These are phyloP conservation scores for Fragum fragum DNA, from an alignment of 2,888 invertebrate genomes.

Conservation along the genomic window DNA sequence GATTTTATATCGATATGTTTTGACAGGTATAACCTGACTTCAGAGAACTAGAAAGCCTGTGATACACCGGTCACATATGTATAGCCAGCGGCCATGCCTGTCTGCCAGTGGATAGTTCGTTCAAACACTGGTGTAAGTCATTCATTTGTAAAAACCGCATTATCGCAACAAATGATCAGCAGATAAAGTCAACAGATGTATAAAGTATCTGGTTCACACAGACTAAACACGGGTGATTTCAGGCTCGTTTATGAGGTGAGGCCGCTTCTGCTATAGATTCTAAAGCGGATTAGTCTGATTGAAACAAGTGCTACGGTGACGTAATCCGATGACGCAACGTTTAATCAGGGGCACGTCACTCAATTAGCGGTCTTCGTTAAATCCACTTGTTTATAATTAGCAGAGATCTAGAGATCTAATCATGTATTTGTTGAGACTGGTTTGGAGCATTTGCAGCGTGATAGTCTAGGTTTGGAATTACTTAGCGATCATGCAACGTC, in stretches of 20 bases:
- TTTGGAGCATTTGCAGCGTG: not conserved
- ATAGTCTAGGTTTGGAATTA: too few species aligned
- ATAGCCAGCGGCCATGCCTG: constrained; percentile 48
- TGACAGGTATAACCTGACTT: constrained; percentile 30
- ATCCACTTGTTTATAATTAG: constrained; percentile 28
- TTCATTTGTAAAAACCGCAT: constrained; percentile 50
- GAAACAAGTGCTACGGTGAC: constrained; percentile 35
- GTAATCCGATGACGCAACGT: constrained; percentile 15
- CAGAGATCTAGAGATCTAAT: not conserved
- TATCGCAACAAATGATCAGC: constrained; percentile 50
- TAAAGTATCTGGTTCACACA: constrained; percentile 51
- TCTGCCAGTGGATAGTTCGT: constrained; percentile 19
- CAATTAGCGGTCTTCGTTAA: constrained; percentile 32
- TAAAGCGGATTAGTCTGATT: constrained; percentile 44
- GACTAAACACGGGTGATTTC: constrained; percentile 51
- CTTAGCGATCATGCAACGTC: too few species aligned
- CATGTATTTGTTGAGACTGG: constrained; percentile 14
- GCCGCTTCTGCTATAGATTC: constrained; percentile 39
- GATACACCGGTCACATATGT: constrained; percentile 50
- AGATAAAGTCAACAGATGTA: constrained; percentile 62
- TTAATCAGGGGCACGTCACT: constrained; percentile 26
- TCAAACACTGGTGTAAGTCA: constrained; percentile 35
- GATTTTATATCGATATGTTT: constrained; percentile 33
- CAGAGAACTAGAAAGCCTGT: not conserved
- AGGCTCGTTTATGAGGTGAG: constrained; percentile 41